Evolutionary conservation across 2,113 vertebrate genomes (phyloP).

Genomic region (Podiceps cristatus): DNA sequence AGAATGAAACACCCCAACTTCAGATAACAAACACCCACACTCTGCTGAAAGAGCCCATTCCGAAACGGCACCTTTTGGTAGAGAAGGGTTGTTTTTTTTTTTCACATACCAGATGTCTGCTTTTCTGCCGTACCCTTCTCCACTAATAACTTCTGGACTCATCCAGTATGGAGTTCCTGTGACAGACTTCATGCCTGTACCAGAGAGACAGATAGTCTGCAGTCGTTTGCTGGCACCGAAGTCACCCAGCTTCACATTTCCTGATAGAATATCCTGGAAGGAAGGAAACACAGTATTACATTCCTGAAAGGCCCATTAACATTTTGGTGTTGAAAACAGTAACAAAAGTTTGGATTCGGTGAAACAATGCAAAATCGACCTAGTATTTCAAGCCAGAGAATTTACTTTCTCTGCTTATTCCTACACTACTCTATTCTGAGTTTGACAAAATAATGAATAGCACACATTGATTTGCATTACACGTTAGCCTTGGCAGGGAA

Average conservation of each 20-base stretch:
- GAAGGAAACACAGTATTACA: neutral
- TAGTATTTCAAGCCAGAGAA: neutral
- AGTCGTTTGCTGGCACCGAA: constrained; percentile 96
- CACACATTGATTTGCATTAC: neutral
- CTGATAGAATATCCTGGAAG: constrained; percentile 93
- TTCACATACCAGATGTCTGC: constrained; percentile 94
- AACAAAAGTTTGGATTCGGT: neutral
- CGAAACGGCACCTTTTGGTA: neutral
- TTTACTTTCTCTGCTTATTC: neutral
- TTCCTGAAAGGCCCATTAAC: neutral
- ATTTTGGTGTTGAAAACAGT: neutral
- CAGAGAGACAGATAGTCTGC: constrained; percentile 97
- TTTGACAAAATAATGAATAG: neutral
- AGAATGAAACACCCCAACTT: neutral
- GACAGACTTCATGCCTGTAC: constrained; percentile 97
- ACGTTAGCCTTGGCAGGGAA: too few relatives aligned
- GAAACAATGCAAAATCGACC: neutral
- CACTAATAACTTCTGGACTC: constrained; percentile 98
- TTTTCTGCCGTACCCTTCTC: constrained; percentile 97
- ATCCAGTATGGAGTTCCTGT: constrained; percentile 99
- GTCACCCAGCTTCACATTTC: constrained; percentile 98
- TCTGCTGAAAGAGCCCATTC: neutral
- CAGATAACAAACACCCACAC: neutral
- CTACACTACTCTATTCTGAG: neutral
- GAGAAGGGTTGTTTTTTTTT: neutral